Evolutionary conservation across 2,113 vertebrate species (phyloP).

Genomic region (Pedionomus torquatus): DNA sequence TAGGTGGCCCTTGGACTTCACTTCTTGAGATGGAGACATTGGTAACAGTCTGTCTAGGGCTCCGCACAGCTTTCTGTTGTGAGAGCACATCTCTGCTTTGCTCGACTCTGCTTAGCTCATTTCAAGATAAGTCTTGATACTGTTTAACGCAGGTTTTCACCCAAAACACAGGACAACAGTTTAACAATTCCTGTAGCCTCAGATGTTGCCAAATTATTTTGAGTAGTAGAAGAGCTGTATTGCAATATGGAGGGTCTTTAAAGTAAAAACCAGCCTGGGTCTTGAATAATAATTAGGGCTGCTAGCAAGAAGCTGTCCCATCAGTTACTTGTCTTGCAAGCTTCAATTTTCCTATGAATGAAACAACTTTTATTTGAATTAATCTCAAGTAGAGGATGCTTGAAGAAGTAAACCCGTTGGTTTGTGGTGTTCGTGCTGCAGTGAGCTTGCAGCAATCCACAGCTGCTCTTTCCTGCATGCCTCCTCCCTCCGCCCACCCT

Average conservation of each 20-base stretch:
- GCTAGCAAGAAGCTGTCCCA: not conserved
- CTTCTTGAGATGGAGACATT: rapidly evolving
- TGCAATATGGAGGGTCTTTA: not conserved
- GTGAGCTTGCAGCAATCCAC: not conserved
- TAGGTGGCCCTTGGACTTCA: not conserved
- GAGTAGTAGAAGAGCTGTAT: not conserved
- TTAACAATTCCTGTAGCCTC: not conserved
- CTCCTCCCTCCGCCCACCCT: too few relatives aligned
- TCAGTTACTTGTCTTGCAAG: not conserved
- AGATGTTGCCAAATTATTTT: not conserved
- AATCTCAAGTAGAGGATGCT: not conserved
- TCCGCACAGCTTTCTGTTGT: not conserved
- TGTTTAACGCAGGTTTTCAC: not conserved
- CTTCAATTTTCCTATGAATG: not conserved
- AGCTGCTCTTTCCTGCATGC: not conserved
- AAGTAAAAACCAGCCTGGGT: not conserved
- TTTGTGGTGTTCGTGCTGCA: not conserved
- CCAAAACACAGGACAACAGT: not conserved
- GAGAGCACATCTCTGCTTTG: not conserved
- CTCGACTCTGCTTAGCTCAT: not conserved
- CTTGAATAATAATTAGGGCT: not conserved
- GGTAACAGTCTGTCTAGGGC: not conserved
- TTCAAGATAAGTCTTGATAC: not conserved
- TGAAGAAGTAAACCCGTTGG: not conserved
- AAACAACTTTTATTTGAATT: not conserved